phyloP scores from a whole-genome alignment of 2,888 invertebrate species.

The Actias luna region DNA sequence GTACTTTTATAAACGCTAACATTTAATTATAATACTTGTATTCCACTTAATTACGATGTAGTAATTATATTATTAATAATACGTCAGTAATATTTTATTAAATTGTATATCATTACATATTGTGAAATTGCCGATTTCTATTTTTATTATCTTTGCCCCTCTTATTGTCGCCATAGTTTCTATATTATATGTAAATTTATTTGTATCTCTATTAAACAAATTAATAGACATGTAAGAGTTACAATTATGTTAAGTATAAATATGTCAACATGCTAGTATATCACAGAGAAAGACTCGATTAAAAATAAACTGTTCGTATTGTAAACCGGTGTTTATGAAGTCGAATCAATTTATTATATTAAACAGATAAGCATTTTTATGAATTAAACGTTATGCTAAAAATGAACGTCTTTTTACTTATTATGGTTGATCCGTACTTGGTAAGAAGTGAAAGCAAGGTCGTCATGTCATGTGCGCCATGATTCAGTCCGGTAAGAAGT shows the following conservation, averaged over 20 bases:
- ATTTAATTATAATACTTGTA: neutral
- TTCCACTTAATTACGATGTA: neutral
- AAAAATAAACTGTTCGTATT: constrained; percentile 8
- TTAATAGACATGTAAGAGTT: too few relatives aligned
- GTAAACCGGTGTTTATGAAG: neutral
- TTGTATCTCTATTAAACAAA: neutral
- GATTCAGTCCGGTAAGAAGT: neutral
- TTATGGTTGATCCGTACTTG: neutral
- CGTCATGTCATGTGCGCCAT: neutral
- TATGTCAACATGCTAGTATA: neutral
- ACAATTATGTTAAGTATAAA: neutral
- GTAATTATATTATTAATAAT: too few relatives aligned
- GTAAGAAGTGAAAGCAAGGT: neutral
- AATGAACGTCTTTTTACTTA: neutral
- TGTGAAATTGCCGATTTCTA: too few relatives aligned
- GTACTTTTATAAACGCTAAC: neutral
- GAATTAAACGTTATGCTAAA: neutral
- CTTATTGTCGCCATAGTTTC: neutral
- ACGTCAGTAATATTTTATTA: too few relatives aligned
- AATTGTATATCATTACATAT: too few relatives aligned
- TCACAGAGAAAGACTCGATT: constrained; percentile 15
- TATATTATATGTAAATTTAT: neutral
- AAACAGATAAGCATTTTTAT: neutral
- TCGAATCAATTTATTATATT: constrained; percentile 2
- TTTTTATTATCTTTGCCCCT: neutral